Evolutionary conservation across 2,113 vertebrate species (phyloP), one percentile per base, ranked within the genome.

Genomic region (Psettodes erumei): DNA sequence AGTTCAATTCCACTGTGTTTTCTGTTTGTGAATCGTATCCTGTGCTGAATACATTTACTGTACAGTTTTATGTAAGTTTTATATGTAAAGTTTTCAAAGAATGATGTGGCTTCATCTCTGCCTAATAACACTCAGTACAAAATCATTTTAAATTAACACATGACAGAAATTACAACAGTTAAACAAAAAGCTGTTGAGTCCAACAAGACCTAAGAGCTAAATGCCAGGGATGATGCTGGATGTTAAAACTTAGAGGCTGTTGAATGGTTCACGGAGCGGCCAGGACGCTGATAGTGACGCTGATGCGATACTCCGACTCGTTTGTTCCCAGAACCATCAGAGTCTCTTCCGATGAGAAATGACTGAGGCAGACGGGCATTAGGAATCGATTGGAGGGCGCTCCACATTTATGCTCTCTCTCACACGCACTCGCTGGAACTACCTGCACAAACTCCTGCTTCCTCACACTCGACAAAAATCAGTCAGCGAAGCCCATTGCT

Each of bases 1-100:
- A 80, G 68, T 88, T 86, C 27, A 70, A 83, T 77, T 82, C 75
- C 32, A 0, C 58, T 53, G 72, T 47, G 78, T 77, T 78, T 86
- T 86, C 67, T 43, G 32, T 87, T 68, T 51, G 71, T 82, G 48
- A 77, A 62, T 59, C 47, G 70, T 64, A 78, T 77, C 50, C 69
- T 72, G 47, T 40, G n/a, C 5, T 62, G 75, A 84, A 80, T 74
- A n/a, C 40, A 55, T 58, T 66, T 32, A 65, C 64, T 59, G 19
- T 37, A 66, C 11, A 33, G 30, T 16, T 74, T 60, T 85, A 21
- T 59, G 23, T 47, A 28, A 8, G 43, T 21, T 63, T 32, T 13
- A 50, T 3, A 1, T 50, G 11, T 23, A 2, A 35, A 3, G 27
- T 32, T 75, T 72, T 53, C 16, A 35, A 50, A 76, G 51, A 45